Percentiles rank a stretch among this genome's conserved stretches.
Conservation (phyloP, 2,113 vertebrate genomes). For the Nipponia nippon region DNA sequence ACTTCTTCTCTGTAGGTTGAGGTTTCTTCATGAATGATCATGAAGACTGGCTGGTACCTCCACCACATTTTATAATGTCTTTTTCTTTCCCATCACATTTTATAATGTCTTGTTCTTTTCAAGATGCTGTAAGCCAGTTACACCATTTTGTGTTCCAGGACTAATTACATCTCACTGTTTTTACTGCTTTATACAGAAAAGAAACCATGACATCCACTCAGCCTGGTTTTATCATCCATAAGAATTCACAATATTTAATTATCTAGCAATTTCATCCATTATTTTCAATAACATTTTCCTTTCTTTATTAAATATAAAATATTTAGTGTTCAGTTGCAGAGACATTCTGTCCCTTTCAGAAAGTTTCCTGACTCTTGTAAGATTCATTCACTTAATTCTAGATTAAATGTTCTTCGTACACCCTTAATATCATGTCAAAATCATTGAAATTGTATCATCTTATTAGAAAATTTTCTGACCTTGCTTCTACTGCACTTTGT, state of each 20-base stretch:
- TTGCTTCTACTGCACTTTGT: background rate
- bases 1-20: background rate
- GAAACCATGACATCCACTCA: background rate
- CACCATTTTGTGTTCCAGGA: background rate
- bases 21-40: background rate
- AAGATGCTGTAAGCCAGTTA: background rate
- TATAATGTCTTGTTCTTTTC: background rate
- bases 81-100: background rate
- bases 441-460: background rate
- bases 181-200: background rate
- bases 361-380: background rate
- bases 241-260: background rate
- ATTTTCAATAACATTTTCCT: background rate
- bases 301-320: background rate
- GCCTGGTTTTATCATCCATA: background rate
- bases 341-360: background rate
- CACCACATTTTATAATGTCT: background rate
- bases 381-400: background rate
- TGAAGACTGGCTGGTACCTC: background rate
- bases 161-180: background rate
- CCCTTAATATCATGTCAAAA: background rate
- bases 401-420: background rate
- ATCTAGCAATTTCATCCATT: background rate
- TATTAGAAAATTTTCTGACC: background rate
- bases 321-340: background rate